Evolutionary conservation across 2,888 invertebrate genomes (phyloP).

Genomic region (Orthosia gracilis): DNA sequence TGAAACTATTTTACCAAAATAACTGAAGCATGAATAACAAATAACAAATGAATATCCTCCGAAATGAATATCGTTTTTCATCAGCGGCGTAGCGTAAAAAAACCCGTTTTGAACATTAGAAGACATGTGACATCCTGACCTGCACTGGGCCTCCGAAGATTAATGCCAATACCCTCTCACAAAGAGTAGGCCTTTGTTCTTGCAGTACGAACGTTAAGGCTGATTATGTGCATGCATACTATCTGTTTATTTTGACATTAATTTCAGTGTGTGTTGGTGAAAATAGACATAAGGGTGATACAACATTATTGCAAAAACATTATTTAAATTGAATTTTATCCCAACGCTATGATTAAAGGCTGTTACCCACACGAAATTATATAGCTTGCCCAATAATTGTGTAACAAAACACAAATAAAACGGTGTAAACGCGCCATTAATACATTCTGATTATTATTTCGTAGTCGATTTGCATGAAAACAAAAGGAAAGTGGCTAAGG

Average conservation of each 20-base stretch:
- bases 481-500: constrained; percentile 67
- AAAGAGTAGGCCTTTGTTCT: no score
- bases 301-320: background rate
- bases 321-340: constrained; percentile 28
- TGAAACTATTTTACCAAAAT: background rate
- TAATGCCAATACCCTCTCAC: no score
- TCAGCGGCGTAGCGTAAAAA: no score
- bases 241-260: no score
- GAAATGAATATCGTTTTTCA: background rate
- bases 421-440: constrained; percentile 51
- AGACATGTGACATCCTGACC: no score
- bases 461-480: constrained; percentile 74
- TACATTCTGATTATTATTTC: constrained; percentile 66
- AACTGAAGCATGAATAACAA: background rate
- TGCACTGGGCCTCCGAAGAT: no score
- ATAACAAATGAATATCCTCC: background rate
- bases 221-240: no score
- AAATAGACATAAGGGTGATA: background rate
- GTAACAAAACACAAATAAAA: constrained; percentile 55
- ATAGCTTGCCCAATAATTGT: constrained; percentile 35
- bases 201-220: no score
- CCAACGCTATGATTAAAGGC: constrained; percentile 9
- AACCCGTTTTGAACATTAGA: no score
- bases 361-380: constrained; percentile 37
- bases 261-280: no score